Conservation (phyloP, 2,888 invertebrate genomes). For the Frankliniella fusca region DNA sequence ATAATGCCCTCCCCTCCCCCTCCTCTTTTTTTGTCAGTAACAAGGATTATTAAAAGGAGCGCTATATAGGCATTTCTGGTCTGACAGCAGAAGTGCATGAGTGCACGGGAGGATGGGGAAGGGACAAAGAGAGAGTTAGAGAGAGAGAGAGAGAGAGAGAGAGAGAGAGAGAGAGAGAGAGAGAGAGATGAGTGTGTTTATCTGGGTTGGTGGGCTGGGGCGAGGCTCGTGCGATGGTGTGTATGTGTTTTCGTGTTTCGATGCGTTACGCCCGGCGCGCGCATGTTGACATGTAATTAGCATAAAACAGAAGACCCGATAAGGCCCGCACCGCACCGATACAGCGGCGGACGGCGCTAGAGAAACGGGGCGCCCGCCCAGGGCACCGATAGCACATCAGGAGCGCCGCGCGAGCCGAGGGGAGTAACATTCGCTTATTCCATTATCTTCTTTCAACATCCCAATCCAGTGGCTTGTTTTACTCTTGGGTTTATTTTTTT, state of each 20-base stretch:
- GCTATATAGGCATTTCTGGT: no score
- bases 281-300: slow-evolving; percentile 23
- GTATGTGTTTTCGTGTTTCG: not conserved
- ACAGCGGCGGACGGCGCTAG: not conserved
- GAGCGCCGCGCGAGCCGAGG: no score
- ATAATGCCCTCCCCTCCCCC: no score
- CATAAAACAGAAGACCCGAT: slow-evolving; percentile 19
- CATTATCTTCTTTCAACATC: no score
- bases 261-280: not conserved
- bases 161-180: not conserved
- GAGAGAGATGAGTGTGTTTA: not conserved
- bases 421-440: no score
- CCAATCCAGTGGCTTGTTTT: no score
- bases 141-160: not conserved
- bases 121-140: not conserved
- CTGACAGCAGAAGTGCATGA: no score
- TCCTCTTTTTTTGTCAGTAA: no score
- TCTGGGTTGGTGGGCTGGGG: not conserved
- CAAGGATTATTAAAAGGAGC: no score
- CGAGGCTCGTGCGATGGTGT: not conserved
- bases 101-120: not conserved
- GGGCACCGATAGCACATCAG: no score
- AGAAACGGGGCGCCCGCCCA: not conserved
- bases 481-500: no score
- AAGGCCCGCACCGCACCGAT: not conserved